Percentiles rank a stretch among this genome's conserved stretches.
Evolutionary conservation across 1,140 invertebrate genomes (phyloP).

Genomic region (Meloidogyne exigua): DNA sequence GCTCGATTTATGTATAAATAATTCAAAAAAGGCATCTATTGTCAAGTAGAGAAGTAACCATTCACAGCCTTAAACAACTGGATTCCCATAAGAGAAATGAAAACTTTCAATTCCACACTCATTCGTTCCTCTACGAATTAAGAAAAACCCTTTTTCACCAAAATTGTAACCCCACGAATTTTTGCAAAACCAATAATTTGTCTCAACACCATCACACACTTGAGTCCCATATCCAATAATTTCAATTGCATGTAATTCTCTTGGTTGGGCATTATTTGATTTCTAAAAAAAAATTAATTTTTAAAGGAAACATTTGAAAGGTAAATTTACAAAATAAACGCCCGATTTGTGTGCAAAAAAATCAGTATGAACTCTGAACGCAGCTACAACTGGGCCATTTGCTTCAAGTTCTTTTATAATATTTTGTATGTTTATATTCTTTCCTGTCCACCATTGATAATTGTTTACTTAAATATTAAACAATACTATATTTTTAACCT

Average conservation of each 20-base stretch:
- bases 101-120: constrained; percentile 87
- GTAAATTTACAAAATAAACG: constrained; percentile 77
- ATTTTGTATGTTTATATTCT: background rate
- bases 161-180: constrained; percentile 84
- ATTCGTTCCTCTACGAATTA: constrained; percentile 77
- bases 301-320: too few relatives aligned
- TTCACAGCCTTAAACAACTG: too few relatives aligned
- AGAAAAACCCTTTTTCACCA: constrained; percentile 78
- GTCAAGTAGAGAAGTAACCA: too few relatives aligned
- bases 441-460: background rate
- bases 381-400: constrained; percentile 86
- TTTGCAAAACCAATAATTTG: constrained; percentile 82
- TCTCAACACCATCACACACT: constrained; percentile 70
- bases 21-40: too few relatives aligned
- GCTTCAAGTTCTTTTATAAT: constrained; percentile 74
- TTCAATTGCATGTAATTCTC: constrained; percentile 84
- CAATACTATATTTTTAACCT: too few relatives aligned
- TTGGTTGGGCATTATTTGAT: constrained; percentile 34
- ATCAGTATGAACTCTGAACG: constrained; percentile 84
- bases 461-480: background rate
- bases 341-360: constrained; percentile 80
- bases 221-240: constrained; percentile 78
- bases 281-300: background rate
- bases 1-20: too few relatives aligned
- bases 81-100: too few relatives aligned